Conservation (phyloP, 2,888 invertebrate species). For the Lepas anatifera region DNA sequence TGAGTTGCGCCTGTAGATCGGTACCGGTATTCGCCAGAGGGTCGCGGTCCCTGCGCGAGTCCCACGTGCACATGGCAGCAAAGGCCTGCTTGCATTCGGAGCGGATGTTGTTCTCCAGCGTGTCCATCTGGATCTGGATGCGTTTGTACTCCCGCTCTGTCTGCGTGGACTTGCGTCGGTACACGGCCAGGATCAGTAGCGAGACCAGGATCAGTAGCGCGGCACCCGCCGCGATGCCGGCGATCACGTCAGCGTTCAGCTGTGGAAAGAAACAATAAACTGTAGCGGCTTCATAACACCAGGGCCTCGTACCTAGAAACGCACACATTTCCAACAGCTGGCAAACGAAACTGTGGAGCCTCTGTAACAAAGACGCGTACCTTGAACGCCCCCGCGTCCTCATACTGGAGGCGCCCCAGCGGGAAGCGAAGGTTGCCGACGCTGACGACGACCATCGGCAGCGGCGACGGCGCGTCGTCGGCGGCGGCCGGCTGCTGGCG, state of each 20-base stretch:
- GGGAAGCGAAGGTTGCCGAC: constrained; percentile 22
- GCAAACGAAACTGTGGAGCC: no score
- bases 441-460: constrained; percentile 21
- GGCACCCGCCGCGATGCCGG: constrained; percentile 74
- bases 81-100: constrained; percentile 98
- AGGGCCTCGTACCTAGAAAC: no score
- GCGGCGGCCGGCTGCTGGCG: constrained; percentile 58
- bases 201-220: constrained; percentile 58
- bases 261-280: no score
- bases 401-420: constrained; percentile 23
- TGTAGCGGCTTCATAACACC: no score
- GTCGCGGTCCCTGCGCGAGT: not conserved
- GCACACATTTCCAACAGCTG: no score
- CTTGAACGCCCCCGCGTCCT: constrained; percentile 20
- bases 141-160: constrained; percentile 95
- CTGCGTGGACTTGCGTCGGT: constrained; percentile 83
- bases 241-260: constrained; percentile 78
- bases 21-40: not conserved
- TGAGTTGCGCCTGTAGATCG: not conserved
- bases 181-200: constrained; percentile 72
- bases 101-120: constrained; percentile 91
- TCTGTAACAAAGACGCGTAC: constrained; percentile 17
- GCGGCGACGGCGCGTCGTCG: not conserved
- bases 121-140: constrained; percentile 98
- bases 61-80: constrained; percentile 45